These are phyloP conservation scores for Platichthys stellatus DNA, from an alignment of 2,113 vertebrate species.

Conservation along the genomic window DNA sequence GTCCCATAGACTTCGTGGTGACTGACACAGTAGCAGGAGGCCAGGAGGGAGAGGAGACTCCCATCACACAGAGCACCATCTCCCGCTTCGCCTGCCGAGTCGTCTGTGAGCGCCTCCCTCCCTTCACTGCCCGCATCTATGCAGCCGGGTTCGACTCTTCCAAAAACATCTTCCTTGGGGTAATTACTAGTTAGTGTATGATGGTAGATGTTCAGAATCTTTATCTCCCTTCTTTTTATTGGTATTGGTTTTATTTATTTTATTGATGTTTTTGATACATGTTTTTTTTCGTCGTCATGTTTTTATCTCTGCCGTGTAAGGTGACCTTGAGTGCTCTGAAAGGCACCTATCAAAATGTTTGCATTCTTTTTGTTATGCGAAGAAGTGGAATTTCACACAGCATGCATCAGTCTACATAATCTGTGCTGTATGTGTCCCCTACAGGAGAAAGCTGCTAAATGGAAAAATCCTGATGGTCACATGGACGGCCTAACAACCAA, in stretches of 20 bases:
- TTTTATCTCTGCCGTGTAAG: no score
- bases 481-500: conserved; percentile 99
- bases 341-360: no score
- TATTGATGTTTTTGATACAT: no score
- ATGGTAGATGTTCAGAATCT: background rate
- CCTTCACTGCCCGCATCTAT: conserved; percentile 94
- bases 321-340: no score
- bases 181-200: conserved; percentile 77
- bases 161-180: conserved; percentile 99
- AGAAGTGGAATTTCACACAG: background rate
- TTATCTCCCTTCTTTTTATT: background rate
- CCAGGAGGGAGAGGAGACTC: conserved; percentile 90
- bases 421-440: background rate
- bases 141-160: conserved; percentile 98
- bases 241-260: no score
- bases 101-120: conserved; percentile 92
- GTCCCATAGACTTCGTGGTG: conserved; percentile 98
- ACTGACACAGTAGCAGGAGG: conserved; percentile 95
- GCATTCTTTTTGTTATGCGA: background rate
- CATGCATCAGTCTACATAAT: conserved; percentile 2
- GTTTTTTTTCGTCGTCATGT: no score
- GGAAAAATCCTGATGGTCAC: conserved; percentile 98
- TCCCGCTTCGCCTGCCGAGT: conserved; percentile 97
- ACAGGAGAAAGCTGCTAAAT: conserved; percentile 98
- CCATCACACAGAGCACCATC: conserved; percentile 98